Base-by-base conservation (phyloP, 2,888 invertebrate species). In the Agriotes lineatus region DNA sequence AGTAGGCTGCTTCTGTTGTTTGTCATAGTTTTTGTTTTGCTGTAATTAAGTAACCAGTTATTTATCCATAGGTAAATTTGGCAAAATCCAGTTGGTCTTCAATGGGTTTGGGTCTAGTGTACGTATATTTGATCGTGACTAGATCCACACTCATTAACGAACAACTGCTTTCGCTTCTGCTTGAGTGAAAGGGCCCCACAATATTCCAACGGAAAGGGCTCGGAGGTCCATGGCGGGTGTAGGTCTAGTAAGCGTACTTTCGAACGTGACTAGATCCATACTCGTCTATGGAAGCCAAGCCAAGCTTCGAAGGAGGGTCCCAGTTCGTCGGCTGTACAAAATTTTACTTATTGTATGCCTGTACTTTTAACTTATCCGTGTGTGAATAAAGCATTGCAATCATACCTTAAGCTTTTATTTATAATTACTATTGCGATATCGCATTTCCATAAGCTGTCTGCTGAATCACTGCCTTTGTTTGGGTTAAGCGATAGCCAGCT, bases 101-200 rank as follows among this genome's bases (percentile, higher is more conserved):
- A 89, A 87, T 92, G 94, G 88, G 90, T 91, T 88, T 88, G 88
- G 88, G 87, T 92, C 90, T 91, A 87, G 90, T 89, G 85, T 87
- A 85, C 90, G 89, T 88, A 88, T 71, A 80, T 79, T 74, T 75
- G 74, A 82, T 82, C 90, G 92, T 93, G 93, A 93, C 93, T 93
- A 93, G 93, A 93, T 92, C 93, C 92, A 93, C 92, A 93, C 93
- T 93, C 93, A 93, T 93, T 92, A 91, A 92, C 42, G 71, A 74
- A 72, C 7, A 19, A 14, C 44, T n/a, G 7, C 25, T 2, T 10
- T 44, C n/a, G n/a, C 62, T 20, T 16, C 22, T 10, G 1, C 20
- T 6, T 12, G 6, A 48, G 22, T 1, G 5, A 48, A 14, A n/a
- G 9, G 9, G 0, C 12, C 16, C 12, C 6, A 7, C 14, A 18